Base-by-base conservation (phyloP, 2,888 invertebrate species). In the Toxonevra muliebris region DNA sequence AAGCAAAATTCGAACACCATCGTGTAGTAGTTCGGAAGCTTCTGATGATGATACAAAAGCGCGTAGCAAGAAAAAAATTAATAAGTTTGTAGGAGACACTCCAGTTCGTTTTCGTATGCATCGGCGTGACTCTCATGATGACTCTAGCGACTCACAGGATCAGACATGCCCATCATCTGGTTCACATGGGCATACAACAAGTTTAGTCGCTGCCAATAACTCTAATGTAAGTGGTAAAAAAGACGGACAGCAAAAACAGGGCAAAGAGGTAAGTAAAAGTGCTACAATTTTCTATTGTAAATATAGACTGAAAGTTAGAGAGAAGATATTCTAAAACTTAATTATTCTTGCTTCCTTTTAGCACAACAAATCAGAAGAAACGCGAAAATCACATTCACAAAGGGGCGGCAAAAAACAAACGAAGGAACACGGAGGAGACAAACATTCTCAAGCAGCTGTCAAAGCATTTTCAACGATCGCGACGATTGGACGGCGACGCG, bases 1-100 rank as follows among this genome's bases (percentile, higher is more conserved):
- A 76, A 90, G 91, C 75, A 92, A 92, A 81, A 89, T 89, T 12
- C 87, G 92, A 50, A 92, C 92, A n/a, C 93, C 95, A 8, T 96
- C 96, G 63, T 96, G 96, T 81, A 96, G 96, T 76, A 96, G 96
- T 62, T 96, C 96, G 0, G 97, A 97, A 84, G 93, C 97, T 8
- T 96, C 96, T 69, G 96, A 96, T 83, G 91, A 91, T 76, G 94
- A 94, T 80, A 93, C 93, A 62, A 94, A 94, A 68, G 79, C 80
- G 80, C 89, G 90, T 54, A 89, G 93, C 72, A 94, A 94, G 82
- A 93, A 94, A 81, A 88, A 94, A 64, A 91, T 92, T 13, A 91
- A 93, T 71, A 92, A 91, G 80, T 87, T 93, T 65, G 88, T 87
- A 50, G 83, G 84, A n/a, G 84, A 83, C 62, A 88, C 89, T 30